A percentile compares a stretch with the other conserved stretches of the same genome.
Evolutionary conservation across 2,797 vertebrate genomes (phyloP).

Genomic region (Sciaenops ocellatus): DNA sequence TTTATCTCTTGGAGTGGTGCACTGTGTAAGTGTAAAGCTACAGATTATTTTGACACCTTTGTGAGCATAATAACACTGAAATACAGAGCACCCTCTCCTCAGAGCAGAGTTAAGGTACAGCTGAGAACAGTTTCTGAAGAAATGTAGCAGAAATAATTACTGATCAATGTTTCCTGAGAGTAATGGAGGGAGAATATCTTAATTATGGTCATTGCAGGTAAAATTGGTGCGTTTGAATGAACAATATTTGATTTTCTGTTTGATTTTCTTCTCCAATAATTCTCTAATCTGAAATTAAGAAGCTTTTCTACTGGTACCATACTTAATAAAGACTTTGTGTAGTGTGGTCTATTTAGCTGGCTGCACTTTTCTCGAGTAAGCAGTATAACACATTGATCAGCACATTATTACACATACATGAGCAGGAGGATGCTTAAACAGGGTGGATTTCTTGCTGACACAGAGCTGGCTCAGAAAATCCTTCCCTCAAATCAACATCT

Average conservation of each 20-base stretch:
- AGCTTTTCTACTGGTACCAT: neutral
- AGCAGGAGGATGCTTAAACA: slow-evolving; percentile 56
- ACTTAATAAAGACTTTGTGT: slow-evolving; percentile 11
- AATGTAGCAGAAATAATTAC: slow-evolving; percentile 38
- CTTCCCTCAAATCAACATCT: slow-evolving; percentile 46
- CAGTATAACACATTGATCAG: slow-evolving; percentile 56
- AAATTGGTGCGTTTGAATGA: neutral
- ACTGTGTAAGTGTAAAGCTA: slow-evolving; percentile 32
- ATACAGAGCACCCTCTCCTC: slow-evolving; percentile 34
- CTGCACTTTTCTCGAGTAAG: slow-evolving; percentile 47
- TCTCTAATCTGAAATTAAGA: slow-evolving; percentile 8
- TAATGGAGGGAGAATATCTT: slow-evolving; percentile 19
- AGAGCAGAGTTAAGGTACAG: slow-evolving; percentile 27
- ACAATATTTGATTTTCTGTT: slow-evolving; percentile 22
- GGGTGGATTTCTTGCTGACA: slow-evolving; percentile 65
- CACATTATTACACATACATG: slow-evolving; percentile 59
- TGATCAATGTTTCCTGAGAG: slow-evolving; percentile 23
- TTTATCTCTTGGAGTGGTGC: slow-evolving; percentile 32
- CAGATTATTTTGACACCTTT: slow-evolving; percentile 40
- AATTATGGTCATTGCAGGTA: slow-evolving; percentile 9
- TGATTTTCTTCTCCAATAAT: neutral
- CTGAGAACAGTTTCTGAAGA: slow-evolving; percentile 17
- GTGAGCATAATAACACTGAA: slow-evolving; percentile 46
- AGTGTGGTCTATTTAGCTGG: slow-evolving; percentile 37
- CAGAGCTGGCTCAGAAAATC: slow-evolving; percentile 52